Conservation (phyloP, 2,113 vertebrate genomes). For the Hypocryptadius cinnamomeus region DNA sequence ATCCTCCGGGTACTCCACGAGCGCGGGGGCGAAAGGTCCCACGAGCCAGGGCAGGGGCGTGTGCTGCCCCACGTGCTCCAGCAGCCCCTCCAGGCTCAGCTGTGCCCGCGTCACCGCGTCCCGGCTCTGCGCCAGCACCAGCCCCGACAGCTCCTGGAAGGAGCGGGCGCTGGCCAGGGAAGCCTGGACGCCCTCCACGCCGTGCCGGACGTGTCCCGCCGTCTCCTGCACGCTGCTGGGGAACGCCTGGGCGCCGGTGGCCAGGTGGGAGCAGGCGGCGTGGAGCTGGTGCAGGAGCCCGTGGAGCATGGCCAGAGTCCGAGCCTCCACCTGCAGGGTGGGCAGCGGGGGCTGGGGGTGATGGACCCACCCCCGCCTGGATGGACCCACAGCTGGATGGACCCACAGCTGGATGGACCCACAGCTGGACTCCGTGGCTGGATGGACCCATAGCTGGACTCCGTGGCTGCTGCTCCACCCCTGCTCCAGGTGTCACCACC, state of each 20-base stretch:
- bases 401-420: too few relatives aligned
- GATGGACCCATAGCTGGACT: background rate
- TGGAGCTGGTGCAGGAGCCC: constrained; percentile 77
- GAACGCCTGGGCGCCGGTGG: constrained; percentile 75
- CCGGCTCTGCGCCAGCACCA: constrained; percentile 73
- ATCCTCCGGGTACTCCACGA: background rate
- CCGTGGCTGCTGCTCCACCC: background rate
- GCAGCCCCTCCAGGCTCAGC: constrained; percentile 78
- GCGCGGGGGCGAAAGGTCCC: constrained; percentile 67
- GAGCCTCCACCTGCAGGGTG: constrained; percentile 55
- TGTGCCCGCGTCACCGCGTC: constrained; percentile 71
- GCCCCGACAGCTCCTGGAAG: constrained; percentile 71
- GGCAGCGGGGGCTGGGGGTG: background rate
- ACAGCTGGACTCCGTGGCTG: too few relatives aligned
- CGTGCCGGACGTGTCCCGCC: constrained; percentile 63
- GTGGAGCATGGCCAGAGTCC: constrained; percentile 69
- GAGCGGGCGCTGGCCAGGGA: constrained; percentile 65
- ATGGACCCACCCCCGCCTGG: accelerated
- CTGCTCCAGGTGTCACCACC: background rate
- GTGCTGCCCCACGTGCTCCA: constrained; percentile 76
- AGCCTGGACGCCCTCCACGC: constrained; percentile 74
- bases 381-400: background rate
- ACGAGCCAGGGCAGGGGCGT: constrained; percentile 77
- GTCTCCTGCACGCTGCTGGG: constrained; percentile 79
- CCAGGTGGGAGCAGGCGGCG: constrained; percentile 63